Conservation (phyloP, 2,113 vertebrate species). For the Eurystomus gularis region DNA sequence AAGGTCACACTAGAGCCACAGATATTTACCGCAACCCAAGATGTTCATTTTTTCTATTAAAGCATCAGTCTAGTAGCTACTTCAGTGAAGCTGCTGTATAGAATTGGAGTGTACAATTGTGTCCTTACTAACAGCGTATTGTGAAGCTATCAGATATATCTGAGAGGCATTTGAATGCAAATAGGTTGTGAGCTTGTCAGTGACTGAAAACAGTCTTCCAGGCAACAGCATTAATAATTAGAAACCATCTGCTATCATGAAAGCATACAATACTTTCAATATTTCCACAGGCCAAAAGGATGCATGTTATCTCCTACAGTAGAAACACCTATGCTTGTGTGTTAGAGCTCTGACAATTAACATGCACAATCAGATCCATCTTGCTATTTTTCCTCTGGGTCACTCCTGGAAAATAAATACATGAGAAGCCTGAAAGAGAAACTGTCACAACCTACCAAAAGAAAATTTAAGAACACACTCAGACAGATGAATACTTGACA, state of each 20-base stretch:
- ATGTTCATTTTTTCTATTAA: neutral
- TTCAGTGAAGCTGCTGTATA: neutral
- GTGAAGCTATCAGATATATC: neutral
- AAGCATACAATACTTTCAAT: neutral
- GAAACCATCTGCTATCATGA: conserved; percentile 52
- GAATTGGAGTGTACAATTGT: neutral
- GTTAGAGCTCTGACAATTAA: neutral
- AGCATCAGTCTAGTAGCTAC: neutral
- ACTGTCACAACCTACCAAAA: neutral
- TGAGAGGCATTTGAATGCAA: conserved; percentile 55
- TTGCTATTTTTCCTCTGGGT: neutral
- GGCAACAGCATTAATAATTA: conserved; percentile 19
- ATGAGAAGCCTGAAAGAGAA: neutral
- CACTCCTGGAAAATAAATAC: neutral
- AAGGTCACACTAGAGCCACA: neutral
- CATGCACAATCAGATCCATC: neutral
- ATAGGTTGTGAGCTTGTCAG: conserved; percentile 17
- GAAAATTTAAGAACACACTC: neutral
- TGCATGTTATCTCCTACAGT: conserved; percentile 7
- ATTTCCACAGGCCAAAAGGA: conserved; percentile 4
- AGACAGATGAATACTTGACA: neutral
- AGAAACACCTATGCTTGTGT: neutral
- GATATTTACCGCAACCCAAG: neutral
- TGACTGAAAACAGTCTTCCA: conserved; percentile 25
- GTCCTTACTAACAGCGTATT: neutral